Conservation (phyloP, 2,113 vertebrate genomes). For the Ciconia boyciana region DNA sequence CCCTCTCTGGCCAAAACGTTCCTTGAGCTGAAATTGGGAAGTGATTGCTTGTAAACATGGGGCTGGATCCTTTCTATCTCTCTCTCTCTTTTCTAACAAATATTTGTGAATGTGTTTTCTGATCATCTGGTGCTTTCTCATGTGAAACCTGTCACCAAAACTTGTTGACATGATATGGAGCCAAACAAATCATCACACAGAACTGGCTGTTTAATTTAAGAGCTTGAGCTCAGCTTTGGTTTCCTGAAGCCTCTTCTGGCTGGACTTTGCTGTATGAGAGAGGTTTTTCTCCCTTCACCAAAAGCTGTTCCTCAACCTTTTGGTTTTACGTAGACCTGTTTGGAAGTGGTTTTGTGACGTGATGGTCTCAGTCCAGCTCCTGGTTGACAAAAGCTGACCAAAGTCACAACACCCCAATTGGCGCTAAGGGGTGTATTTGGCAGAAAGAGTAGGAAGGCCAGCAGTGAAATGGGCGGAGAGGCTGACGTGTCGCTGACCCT, state of each 20-base stretch:
- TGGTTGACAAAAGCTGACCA: neutral
- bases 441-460: neutral
- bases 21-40: neutral
- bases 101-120: neutral
- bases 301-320: neutral
- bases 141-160: neutral
- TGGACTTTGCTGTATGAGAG: neutral
- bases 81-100: neutral
- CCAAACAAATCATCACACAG: constrained; percentile 22
- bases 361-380: neutral
- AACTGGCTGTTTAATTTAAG: neutral
- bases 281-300: neutral
- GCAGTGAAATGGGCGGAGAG: neutral
- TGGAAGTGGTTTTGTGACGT: neutral
- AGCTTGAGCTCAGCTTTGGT: neutral
- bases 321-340: neutral
- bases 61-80: neutral
- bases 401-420: neutral
- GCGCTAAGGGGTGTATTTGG: neutral
- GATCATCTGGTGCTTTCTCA: neutral
- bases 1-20: neutral
- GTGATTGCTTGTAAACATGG: neutral
- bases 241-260: neutral
- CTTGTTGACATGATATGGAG: neutral
- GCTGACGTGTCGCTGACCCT: neutral